A percentile compares a stretch with the other conserved stretches of the same genome.
Evolutionary conservation across 2,888 invertebrate genomes (phyloP).

Genomic region (Anoplius nigerrimus): DNA sequence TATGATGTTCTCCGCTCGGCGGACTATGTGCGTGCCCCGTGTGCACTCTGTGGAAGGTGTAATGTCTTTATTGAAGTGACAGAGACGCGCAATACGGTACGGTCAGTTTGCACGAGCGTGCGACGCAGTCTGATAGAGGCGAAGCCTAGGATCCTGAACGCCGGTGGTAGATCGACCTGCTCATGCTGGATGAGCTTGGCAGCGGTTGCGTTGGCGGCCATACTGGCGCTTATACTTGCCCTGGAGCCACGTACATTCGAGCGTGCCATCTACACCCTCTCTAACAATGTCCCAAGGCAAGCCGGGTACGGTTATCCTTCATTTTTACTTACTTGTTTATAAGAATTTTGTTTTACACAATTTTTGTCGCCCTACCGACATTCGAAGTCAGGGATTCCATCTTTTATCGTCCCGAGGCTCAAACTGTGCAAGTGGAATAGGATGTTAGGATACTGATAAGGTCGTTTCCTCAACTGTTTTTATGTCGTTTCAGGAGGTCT

Average conservation of each 20-base stretch:
- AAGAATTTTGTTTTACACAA: conserved; percentile 15
- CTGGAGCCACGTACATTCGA: conserved; percentile 70
- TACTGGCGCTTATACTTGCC: conserved; percentile 71
- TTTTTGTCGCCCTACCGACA: conserved; percentile 1
- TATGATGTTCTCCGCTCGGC: no score
- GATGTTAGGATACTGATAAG: no score
- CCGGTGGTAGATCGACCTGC: conserved; percentile 60
- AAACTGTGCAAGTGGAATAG: no score
- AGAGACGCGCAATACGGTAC: conserved; percentile 64
- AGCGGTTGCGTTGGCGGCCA: conserved; percentile 66
- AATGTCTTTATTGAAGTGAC: conserved; percentile 64
- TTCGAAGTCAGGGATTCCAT: no score
- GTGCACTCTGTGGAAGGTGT: conserved; percentile 28
- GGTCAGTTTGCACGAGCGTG: conserved; percentile 63
- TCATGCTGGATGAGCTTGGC: conserved; percentile 68
- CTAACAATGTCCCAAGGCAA: conserved; percentile 71
- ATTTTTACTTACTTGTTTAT: conserved; percentile 54
- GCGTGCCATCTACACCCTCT: conserved; percentile 67
- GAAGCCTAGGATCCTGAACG: conserved; percentile 65
- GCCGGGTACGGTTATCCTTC: conserved; percentile 69
- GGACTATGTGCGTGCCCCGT: no score
- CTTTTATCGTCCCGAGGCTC: no score
- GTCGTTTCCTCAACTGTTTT: no score
- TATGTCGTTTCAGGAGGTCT: no score
- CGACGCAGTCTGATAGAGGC: conserved; percentile 65